phyloP scores from a whole-genome alignment of 2,888 invertebrate genomes.

The Acanthosepion pharaonis region DNA sequence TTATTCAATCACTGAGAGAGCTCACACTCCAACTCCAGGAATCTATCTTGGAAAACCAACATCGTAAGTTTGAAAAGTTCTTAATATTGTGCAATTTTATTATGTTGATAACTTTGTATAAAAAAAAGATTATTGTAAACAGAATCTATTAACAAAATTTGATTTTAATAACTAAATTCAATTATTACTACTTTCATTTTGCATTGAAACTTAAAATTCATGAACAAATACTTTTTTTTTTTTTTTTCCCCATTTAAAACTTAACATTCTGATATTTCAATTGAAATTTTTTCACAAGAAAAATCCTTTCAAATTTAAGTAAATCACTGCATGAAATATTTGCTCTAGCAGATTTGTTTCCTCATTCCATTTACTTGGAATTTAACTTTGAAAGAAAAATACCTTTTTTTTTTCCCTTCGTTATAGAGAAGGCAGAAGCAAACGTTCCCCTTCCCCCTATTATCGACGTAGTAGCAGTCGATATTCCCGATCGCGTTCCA shows the following conservation, averaged over 20 bases:
- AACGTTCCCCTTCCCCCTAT: slow-evolving; percentile 84
- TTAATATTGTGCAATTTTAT: not conserved
- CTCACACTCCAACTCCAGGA: slow-evolving; percentile 97
- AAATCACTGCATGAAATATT: not conserved
- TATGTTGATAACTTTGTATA: not conserved
- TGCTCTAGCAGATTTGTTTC: too few species aligned
- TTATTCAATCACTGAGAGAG: slow-evolving; percentile 94
- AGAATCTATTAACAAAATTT: too few species aligned
- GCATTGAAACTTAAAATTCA: too few species aligned
- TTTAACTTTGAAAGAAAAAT: not conserved
- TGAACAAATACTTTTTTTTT: too few species aligned
- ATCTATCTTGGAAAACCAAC: slow-evolving; percentile 97
- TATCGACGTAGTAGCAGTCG: slow-evolving; percentile 80
- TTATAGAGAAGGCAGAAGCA: slow-evolving; percentile 52
- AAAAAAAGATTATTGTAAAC: not conserved
- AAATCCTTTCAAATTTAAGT: not conserved
- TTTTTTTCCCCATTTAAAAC: not conserved
- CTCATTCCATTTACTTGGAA: too few species aligned
- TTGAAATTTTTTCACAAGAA: not conserved
- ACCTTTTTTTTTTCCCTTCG: slow-evolving; percentile 41
- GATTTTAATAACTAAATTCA: not conserved
- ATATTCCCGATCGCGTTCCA: slow-evolving; percentile 84
- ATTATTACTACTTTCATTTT: not conserved
- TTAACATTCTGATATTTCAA: not conserved
- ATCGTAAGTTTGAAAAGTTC: slow-evolving; percentile 72